Base-by-base conservation (phyloP, 64 coral and sea anemone species). In the Stichodactyla mertensii region DNA sequence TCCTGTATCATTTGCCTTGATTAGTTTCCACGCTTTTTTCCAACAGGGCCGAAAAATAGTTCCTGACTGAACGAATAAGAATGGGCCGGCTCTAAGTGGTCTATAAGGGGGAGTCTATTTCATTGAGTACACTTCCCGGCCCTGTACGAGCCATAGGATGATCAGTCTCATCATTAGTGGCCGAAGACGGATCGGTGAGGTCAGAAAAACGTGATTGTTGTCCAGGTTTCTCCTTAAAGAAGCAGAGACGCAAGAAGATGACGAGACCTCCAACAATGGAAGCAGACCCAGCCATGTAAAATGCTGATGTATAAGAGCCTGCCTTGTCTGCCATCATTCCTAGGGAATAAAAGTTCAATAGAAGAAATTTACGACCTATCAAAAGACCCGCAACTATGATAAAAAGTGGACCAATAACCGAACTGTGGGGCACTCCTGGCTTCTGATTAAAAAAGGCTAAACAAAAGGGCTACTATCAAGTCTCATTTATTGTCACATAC, bases 321-420 rank as follows among this genome's bases (percentile, higher is more conserved):
- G 18, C 4, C 57, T 84, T 55, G 82, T 84, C 82, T 26, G 82
- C 82, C 82, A 84, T 81, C 78, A 81, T 52, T 16, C 78, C 78
- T 80, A 26, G 22, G 4, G 18, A 61, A 61, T 16, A 13, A 15
- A 61, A 61, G 4, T 13, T 5, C 5, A 61, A 61, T 18, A 61
- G 36, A 2, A 45, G 36, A 45, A 45, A 45, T 45, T 45, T 45
- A 45, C 36, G 36, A 61, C 59, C 18, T 16, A 61, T 16, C 59
- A 61, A 61, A 5, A 61, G 18, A 13, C 10, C 4, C 15, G 15
- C 57, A 59, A 59, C 9, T 10, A 4, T 59, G 0, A 59, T 12
- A 59, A 22, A n/a, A 66, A 66, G 62, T 22, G 62, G 62, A 66
- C 62, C 62, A 66, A 66, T 66, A 66, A 6, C 62, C 19, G 62